Evolutionary conservation across 2,888 invertebrate species (phyloP), one percentile per base, ranked within the genome.

Genomic region (Volucella bombylans): DNA sequence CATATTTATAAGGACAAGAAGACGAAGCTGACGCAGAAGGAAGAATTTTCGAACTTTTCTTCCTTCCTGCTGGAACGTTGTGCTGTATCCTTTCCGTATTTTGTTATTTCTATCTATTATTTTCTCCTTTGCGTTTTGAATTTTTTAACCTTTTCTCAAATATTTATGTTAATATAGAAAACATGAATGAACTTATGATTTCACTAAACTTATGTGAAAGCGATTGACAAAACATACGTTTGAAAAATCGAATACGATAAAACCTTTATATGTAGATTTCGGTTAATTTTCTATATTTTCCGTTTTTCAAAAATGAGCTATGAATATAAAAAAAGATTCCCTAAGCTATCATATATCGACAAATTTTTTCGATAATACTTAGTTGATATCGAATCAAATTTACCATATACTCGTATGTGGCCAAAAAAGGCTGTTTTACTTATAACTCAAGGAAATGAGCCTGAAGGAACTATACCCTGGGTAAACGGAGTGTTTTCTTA

Each of bases 111-210:
- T 73, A 59, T 74, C 54, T 73, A 59, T 69, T 80, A 69, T 83
- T 74, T 80, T 80, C 69, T 71, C 49, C 55, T 74, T 80, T 83
- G 83, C 69, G 83, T 80, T 79, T 80, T 83, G 83, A 83, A 83
- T 83, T 83, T 82, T 80, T 83, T 74, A 83, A 83, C 83, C 83
- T 83, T 83, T 83, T 83, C 38, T 83, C 38, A 80, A 83, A 83
- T 83, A 74, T 80, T 80, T 83, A 83, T 83, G 83, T 80, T 68
- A 80, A 83, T 80, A 65, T 69, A 74, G 69, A 39, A 83, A 80
- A 83, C 67, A 83, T 80, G 74, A 76, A 83, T 80, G 80, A 83
- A 74, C 74, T 82, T 80, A 83, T 71, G 74, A 83, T 80, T 83
- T 80, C 80, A 54, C 69, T 68, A 57, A 79, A 82, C 61, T 78